These are phyloP conservation scores for Microcaecilia unicolor DNA, from an alignment of 2,797 vertebrate genomes.

Conservation along the genomic window DNA sequence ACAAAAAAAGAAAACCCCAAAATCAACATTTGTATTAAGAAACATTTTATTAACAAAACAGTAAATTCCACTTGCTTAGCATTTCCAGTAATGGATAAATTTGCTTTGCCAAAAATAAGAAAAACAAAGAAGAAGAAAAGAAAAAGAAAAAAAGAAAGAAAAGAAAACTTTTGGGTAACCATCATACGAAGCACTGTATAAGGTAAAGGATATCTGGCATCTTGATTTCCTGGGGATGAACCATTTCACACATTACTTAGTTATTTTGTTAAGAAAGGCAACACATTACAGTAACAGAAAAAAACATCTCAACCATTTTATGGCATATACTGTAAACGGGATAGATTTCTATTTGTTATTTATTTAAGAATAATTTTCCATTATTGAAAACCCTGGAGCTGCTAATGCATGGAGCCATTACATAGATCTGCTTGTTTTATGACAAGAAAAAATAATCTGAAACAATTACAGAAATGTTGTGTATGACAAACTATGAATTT, in stretches of 20 bases:
- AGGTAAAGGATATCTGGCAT: slow-evolving; percentile 56
- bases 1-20: slow-evolving; percentile 30
- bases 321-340: slow-evolving; percentile 47
- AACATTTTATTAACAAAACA: slow-evolving; percentile 83
- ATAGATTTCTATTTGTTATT: slow-evolving; percentile 57
- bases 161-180: slow-evolving; percentile 63
- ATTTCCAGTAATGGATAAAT: slow-evolving; percentile 78
- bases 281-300: slow-evolving; percentile 67
- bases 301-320: slow-evolving; percentile 59
- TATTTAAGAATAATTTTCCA: slow-evolving; percentile 35
- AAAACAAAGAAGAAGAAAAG: too few relatives aligned
- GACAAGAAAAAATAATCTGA: too few relatives aligned
- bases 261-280: slow-evolving; percentile 59
- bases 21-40: slow-evolving; percentile 62
- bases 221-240: slow-evolving; percentile 49
- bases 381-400: slow-evolving; percentile 32
- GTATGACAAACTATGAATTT: slow-evolving; percentile 21
- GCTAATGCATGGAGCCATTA: slow-evolving; percentile 40
- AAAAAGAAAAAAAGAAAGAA: too few relatives aligned
- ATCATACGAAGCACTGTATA: slow-evolving; percentile 72
- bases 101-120: slow-evolving; percentile 71
- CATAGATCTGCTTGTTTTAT: too few relatives aligned
- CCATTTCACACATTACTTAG: slow-evolving; percentile 55
- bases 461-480: too few relatives aligned
- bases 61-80: slow-evolving; percentile 78